Evolutionary conservation across 37 sponge, comb jelly and placozoan species (phyloP), one percentile per base, ranked within the genome.

Genomic region (Hormiphora californensis): DNA sequence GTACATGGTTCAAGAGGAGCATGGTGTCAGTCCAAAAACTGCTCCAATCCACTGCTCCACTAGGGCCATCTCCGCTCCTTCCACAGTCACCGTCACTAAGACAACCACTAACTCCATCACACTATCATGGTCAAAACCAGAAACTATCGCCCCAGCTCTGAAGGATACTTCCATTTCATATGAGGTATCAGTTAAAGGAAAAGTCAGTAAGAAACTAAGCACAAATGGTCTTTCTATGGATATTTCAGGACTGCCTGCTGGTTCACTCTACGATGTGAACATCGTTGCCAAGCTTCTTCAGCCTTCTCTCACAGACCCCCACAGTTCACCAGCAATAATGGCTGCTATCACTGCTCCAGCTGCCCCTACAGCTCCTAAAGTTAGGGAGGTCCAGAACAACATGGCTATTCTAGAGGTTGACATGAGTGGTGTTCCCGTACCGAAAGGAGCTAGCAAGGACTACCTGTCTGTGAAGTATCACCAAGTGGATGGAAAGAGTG

Each of bases 321-420:
- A n/a, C n/a, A n/a, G n/a, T n/a, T n/a, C n/a, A n/a, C n/a, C n/a
- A n/a, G n/a, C n/a, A n/a, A n/a, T n/a, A n/a, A n/a, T n/a, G n/a
- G n/a, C n/a, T n/a, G n/a, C n/a, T n/a, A n/a, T n/a, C n/a, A n/a
- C n/a, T n/a, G n/a, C n/a, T n/a, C n/a, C n/a, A n/a, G n/a, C n/a
- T n/a, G n/a, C n/a, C n/a, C n/a, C n/a, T n/a, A n/a, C n/a, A n/a
- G n/a, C n/a, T n/a, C n/a, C n/a, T n/a, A n/a, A n/a, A n/a, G n/a
- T n/a, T n/a, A n/a, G n/a, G n/a, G n/a, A 57, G 23, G 27, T 57
- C 61, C 61, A 57, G n/a, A 30, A 57, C 61, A 57, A 57, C 61
- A 57, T 23, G 27, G 61, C n/a, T 23, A 57, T 23, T 28, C 27
- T 57, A 25, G 30, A 57, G 27, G 61, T 57, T 4, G 27, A 57